Base-by-base conservation (phyloP, 2,113 vertebrate species). In the Channa argus region DNA sequence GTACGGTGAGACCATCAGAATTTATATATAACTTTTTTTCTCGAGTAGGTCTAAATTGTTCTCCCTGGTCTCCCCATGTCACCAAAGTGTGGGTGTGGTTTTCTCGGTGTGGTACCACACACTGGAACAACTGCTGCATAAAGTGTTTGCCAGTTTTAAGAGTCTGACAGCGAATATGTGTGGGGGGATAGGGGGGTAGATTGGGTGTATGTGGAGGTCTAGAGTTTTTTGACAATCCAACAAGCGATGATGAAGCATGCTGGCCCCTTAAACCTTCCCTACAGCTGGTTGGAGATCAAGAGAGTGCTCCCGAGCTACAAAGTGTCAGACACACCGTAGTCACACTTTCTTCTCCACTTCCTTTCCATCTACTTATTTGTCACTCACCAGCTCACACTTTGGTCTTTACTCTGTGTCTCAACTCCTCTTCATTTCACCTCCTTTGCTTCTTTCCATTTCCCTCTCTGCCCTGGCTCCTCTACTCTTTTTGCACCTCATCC, bases 351-450 rank as follows among this genome's bases (percentile, higher is more conserved):
- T 69, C 55, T 62, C 53, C 52, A 24, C 56, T 52, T 61, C 47
- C 39, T 15, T 61, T 58, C 46, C 62, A 63, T 82, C 66, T 13
- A 66, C 74, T 79, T 51, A 55, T 74, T 73, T 11, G 63, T 69
- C 83, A 56, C 73, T 82, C 69, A 45, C 11, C 38, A 49, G 49
- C 56, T 90, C 79, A 83, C 80, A 74, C 80, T 66, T 85, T 63
- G 3, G 8, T 62, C 49, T 53, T 47, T 51, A n/a, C 8, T 44
- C 46, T 0, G 24, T 43, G 63, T 70, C 64, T 49, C 51, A 47
- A 33, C 8, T 63, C 53, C 49, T 83, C 64, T 77, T 64, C 36
- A 51, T 69, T 74, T 77, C 77, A 71, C 66, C 79, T 58, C 74
- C 65, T 65, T 33, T 62, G 34, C 49, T 37, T 24, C 43, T 37